A percentile compares a stretch with the other conserved stretches of the same genome.
Evolutionary conservation across 2,113 vertebrate genomes (phyloP).

Genomic region (Poecilia latipinna): DNA sequence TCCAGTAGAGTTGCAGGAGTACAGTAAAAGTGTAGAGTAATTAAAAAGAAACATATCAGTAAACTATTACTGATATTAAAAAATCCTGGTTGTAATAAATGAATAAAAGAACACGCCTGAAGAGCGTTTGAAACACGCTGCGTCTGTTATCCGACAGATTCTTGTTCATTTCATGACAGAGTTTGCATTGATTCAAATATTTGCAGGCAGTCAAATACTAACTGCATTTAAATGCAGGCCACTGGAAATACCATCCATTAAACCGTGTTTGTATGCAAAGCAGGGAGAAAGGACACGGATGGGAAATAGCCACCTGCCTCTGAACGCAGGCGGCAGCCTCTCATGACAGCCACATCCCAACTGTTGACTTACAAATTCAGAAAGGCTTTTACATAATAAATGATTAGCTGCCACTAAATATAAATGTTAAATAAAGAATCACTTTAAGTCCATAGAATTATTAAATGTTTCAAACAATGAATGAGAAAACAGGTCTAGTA

Average conservation of each 20-base stretch:
- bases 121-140: neutral
- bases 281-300: slow-evolving; percentile 6
- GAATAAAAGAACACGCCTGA: neutral
- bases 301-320: slow-evolving; percentile 4
- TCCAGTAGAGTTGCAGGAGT: neutral
- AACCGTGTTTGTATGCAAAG: slow-evolving; percentile 58
- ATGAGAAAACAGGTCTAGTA: too few relatives aligned
- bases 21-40: neutral
- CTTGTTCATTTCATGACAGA: neutral
- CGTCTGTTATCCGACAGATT: neutral
- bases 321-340: slow-evolving; percentile 5
- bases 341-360: neutral
- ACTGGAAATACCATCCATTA: slow-evolving; percentile 41
- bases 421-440: too few relatives aligned
- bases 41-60: neutral
- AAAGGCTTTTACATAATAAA: too few relatives aligned
- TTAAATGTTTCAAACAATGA: too few relatives aligned
- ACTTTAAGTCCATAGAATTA: too few relatives aligned
- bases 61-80: neutral
- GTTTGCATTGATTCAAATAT: slow-evolving; percentile 63
- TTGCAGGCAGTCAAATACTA: slow-evolving; percentile 33
- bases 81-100: neutral
- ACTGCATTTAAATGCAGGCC: slow-evolving; percentile 25
- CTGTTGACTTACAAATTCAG: too few relatives aligned
- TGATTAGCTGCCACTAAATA: too few relatives aligned